Base-by-base conservation (phyloP, 2,797 vertebrate species). In the Xerus rutilus region DNA sequence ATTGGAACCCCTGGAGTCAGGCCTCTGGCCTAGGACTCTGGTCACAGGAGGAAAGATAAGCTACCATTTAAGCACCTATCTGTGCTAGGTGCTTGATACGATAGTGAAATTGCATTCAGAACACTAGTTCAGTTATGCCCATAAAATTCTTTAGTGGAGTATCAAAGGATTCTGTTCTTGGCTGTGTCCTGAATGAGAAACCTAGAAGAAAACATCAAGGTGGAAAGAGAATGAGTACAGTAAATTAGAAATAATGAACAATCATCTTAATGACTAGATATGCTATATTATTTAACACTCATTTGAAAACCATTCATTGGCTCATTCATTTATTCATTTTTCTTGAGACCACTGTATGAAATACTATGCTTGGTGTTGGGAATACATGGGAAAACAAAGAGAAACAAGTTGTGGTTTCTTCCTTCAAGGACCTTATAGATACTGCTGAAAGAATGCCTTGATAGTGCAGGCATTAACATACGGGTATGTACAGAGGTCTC, bases 291-390 rank as follows among this genome's bases (percentile, higher is more conserved):
- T 43, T 87, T 89, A 87, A 18, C 17, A 39, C 0, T 90, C 32
- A 74, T 59, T 79, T 39, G 47, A 11, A 23, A 91, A 47, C 43
- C 49, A n/a, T 84, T 95, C 43, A 32, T 91, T 88, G 70, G 13
- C 92, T 92, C 47, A 62, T 81, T 88, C 45, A 78, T 95, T 77
- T 85, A n/a, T 81, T 94, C 30, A 8, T 94, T 45, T 87, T 78
- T 92, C 43, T 69, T 78, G 43, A 84, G n/a, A 87, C 32, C 32
- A 74, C 57, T 83, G 12, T 86, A 15, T 95, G 67, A 94, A 25
- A 54, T 90, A 89, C 67, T 94, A 6, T 84, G 88, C 32, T 54
- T 91, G 43, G 18, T 94, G 39, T 82, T 91, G 49, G 78, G 54
- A 81, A 62, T 77, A n/a, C 14, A 1, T 39, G 17, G 54, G 72